A percentile compares a stretch with the other conserved stretches of the same genome.
Evolutionary conservation across 53 echinoderm and acorn worm species (phyloP).

Genomic region (Holothuria scabra): DNA sequence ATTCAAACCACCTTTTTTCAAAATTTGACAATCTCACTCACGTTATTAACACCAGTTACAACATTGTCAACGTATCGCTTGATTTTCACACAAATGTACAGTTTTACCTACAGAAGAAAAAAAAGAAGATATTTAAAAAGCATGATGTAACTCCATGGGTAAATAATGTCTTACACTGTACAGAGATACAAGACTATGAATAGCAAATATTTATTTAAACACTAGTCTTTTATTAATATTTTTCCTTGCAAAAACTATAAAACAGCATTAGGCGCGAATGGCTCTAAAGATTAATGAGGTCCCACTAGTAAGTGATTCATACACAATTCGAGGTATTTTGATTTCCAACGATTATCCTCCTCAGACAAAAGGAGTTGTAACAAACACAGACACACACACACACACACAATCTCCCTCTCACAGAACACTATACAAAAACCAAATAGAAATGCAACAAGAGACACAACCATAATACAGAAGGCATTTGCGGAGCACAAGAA

Average conservation of each 20-base stretch:
- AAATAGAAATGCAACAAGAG: no score
- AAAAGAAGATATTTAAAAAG: neutral
- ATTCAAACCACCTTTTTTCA: no score
- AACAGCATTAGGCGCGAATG: constrained; percentile 30
- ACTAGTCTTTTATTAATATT: no score
- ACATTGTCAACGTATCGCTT: neutral
- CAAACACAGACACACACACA: no score
- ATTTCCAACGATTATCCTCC: no score
- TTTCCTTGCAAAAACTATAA: constrained; percentile 29
- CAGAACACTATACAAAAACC: no score
- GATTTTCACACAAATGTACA: constrained; percentile 34
- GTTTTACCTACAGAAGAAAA: constrained; percentile 30
- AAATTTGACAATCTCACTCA: no score
- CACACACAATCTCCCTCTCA: no score
- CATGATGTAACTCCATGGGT: neutral
- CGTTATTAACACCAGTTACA: no score
- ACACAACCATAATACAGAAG: no score
- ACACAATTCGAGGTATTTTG: constrained; percentile 46
- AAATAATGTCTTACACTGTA: constrained; percentile 43
- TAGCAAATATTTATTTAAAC: constrained; percentile 29
- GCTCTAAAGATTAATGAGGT: constrained; percentile 40
- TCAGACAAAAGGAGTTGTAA: no score
- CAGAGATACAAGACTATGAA: constrained; percentile 42
- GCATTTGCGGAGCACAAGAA: no score
- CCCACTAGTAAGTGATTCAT: constrained; percentile 36